Conservation (phyloP, 2,113 vertebrate genomes). For the Cyphomyrus discorhynchus region DNA sequence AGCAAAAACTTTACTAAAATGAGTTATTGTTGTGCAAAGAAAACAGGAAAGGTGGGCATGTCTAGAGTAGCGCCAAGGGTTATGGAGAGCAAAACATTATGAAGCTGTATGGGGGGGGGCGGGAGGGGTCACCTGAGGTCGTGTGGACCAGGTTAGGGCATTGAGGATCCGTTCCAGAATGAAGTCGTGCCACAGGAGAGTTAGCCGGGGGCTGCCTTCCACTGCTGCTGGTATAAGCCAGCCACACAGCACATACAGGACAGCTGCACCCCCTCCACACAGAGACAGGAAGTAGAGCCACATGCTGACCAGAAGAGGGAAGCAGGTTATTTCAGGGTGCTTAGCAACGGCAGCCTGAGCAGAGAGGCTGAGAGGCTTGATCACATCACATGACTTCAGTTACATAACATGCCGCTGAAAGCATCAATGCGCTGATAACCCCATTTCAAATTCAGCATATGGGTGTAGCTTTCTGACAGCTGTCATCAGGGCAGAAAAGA, state of each 20-base stretch:
- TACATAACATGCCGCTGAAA: background rate
- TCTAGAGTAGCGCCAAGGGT: background rate
- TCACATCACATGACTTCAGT: background rate
- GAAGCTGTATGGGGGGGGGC: background rate
- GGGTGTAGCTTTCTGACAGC: background rate
- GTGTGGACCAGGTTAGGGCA: constrained; percentile 49
- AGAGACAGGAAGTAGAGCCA: constrained; percentile 20
- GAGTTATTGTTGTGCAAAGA: background rate
- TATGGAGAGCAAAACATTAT: background rate
- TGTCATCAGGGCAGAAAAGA: background rate
- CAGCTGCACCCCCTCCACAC: constrained; percentile 11
- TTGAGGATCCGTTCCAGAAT: constrained; percentile 49
- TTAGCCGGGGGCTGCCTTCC: constrained; percentile 48
- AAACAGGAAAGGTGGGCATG: background rate
- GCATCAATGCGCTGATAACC: background rate
- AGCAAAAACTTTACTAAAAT: background rate
- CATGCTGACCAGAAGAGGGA: constrained; percentile 30
- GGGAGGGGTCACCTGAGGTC: constrained; percentile 46
- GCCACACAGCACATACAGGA: constrained; percentile 29
- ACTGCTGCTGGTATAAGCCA: constrained; percentile 35
- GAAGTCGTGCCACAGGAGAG: constrained; percentile 53
- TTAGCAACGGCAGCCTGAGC: background rate
- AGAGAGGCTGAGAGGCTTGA: background rate
- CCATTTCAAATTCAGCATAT: background rate
- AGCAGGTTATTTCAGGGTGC: background rate